Evolutionary conservation across 2,888 invertebrate species (phyloP).

Genomic region (Acleris literana): DNA sequence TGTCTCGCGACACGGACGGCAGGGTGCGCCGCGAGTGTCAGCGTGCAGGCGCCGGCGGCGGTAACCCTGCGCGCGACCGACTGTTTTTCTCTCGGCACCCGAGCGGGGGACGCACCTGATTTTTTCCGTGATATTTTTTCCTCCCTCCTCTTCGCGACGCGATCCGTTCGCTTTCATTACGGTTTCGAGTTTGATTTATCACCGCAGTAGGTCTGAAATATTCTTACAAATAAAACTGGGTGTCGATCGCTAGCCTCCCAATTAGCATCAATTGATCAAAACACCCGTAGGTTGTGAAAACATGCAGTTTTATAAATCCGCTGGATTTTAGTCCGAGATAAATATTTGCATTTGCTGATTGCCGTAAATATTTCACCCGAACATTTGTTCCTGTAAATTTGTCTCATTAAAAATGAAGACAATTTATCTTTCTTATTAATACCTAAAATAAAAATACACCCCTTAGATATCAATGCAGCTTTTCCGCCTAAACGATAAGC

Average conservation of each 20-base stretch:
- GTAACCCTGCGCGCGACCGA: slow-evolving; percentile 63
- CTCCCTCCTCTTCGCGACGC: slow-evolving; percentile 82
- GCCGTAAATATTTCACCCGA: too few relatives aligned
- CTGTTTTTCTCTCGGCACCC: slow-evolving; percentile 80
- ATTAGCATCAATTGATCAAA: slow-evolving; percentile 78
- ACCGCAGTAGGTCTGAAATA: slow-evolving; percentile 80
- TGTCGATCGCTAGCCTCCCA: slow-evolving; percentile 79
- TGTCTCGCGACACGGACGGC: background rate
- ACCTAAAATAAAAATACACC: background rate
- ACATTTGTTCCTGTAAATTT: too few relatives aligned
- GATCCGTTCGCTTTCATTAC: slow-evolving; percentile 84
- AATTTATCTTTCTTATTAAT: too few relatives aligned
- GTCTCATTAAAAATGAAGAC: too few relatives aligned
- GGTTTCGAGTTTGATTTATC: slow-evolving; percentile 84
- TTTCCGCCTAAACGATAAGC: background rate
- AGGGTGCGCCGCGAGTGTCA: slow-evolving; percentile 25
- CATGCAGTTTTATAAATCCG: slow-evolving; percentile 37
- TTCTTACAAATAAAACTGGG: slow-evolving; percentile 76
- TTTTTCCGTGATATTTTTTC: slow-evolving; percentile 84
- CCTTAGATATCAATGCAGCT: background rate
- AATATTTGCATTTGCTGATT: background rate
- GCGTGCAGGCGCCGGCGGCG: slow-evolving; percentile 47
- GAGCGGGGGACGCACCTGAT: slow-evolving; percentile 83
- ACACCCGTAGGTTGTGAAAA: slow-evolving; percentile 49
- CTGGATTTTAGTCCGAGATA: background rate